Evolutionary conservation across 2,888 invertebrate genomes (phyloP).

Genomic region (Apodemia duryi): DNA sequence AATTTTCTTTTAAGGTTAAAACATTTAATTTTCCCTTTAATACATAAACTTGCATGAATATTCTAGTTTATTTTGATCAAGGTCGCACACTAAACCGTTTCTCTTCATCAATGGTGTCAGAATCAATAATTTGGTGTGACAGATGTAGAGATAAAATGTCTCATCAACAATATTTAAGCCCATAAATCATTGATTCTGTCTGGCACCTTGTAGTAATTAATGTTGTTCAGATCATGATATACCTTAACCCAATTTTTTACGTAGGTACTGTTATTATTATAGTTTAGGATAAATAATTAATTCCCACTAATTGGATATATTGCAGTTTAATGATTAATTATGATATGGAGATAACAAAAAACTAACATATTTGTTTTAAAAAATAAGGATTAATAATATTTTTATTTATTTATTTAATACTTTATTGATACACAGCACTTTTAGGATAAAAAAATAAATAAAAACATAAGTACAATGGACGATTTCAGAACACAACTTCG

Average conservation of each 20-base stretch:
- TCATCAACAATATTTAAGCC: slow-evolving; percentile 26
- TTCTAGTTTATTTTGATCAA: slow-evolving; percentile 9
- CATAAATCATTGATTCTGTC: slow-evolving; percentile 56
- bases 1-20: no score
- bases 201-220: slow-evolving; percentile 55
- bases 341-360: no score
- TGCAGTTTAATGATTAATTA: no score
- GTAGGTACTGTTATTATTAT: slow-evolving; percentile 34
- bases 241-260: slow-evolving; percentile 64
- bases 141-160: slow-evolving; percentile 22
- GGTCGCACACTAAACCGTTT: neutral
- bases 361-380: no score
- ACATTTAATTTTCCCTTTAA: neutral
- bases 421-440: no score
- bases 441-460: no score
- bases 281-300: neutral
- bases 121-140: slow-evolving; percentile 25
- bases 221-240: slow-evolving; percentile 53
- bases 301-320: no score
- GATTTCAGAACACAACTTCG: no score
- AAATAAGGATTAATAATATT: no score
- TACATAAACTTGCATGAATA: neutral
- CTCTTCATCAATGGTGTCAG: slow-evolving; percentile 17
- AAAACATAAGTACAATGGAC: no score
- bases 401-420: no score